A percentile compares a stretch with the other conserved stretches of the same genome.
Evolutionary conservation across 37 sponge, comb jelly and placozoan genomes (phyloP).

Genomic region (Cladorhizidae sp.): DNA sequence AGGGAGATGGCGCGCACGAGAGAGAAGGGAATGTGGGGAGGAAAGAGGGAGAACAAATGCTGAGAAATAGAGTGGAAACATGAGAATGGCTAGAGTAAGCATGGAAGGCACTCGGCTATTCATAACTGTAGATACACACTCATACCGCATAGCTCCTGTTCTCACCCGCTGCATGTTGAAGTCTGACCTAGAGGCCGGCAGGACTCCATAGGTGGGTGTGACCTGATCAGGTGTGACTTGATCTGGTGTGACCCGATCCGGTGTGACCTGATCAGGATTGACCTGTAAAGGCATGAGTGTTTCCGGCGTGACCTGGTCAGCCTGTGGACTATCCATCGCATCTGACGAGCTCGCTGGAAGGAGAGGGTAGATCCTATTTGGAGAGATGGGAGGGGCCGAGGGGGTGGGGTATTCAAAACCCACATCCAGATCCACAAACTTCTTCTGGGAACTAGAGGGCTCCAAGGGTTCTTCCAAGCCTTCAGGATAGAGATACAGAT

Average conservation of each 20-base stretch:
- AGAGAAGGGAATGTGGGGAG: too few relatives aligned
- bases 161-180: slow-evolving; percentile 38
- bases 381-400: slow-evolving; percentile 28
- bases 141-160: neutral
- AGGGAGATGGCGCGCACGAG: too few relatives aligned
- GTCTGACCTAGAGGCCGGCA: neutral
- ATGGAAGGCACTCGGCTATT: too few relatives aligned
- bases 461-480: too few relatives aligned
- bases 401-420: slow-evolving; percentile 12
- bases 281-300: neutral
- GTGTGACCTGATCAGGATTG: neutral
- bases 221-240: neutral
- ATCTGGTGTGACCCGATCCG: neutral
- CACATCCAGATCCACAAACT: neutral
- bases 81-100: too few relatives aligned
- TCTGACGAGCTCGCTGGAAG: slow-evolving; percentile 8
- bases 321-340: neutral
- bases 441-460: too few relatives aligned
- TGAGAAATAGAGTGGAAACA: too few relatives aligned
- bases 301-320: neutral
- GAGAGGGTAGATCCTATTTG: slow-evolving; percentile 3
- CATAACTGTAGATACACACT: too few relatives aligned
- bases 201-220: neutral
- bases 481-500: too few relatives aligned
- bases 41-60: too few relatives aligned